These are phyloP conservation scores for Chanos chanos DNA, from an alignment of 2,797 vertebrate genomes.

Conservation along the genomic window DNA sequence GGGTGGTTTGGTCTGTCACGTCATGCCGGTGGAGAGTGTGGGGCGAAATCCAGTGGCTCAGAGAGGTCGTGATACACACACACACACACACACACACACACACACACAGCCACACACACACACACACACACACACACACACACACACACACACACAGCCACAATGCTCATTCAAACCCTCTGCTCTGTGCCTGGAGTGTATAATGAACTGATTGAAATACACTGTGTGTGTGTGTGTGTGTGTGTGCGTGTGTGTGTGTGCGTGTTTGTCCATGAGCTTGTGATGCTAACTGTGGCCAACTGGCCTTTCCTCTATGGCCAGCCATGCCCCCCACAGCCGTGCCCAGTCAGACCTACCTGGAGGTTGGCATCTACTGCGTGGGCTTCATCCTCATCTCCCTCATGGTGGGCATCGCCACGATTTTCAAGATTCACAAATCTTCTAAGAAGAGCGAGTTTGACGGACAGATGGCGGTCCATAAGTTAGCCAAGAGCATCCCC, in stretches of 20 bases:
- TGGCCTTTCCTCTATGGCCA: slow-evolving; percentile 8
- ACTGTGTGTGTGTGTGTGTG: background rate
- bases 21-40: background rate
- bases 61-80: background rate
- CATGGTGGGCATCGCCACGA: slow-evolving; percentile 76
- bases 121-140: no score
- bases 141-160: no score
- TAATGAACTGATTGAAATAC: slow-evolving; percentile 11
- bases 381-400: slow-evolving; percentile 83
- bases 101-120: no score
- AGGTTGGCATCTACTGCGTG: slow-evolving; percentile 89
- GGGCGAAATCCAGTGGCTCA: background rate
- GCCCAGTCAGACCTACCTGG: slow-evolving; percentile 76
- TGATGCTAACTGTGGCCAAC: no score
- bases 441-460: slow-evolving; percentile 84
- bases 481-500: slow-evolving; percentile 87
- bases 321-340: slow-evolving; percentile 53
- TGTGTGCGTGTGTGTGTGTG: background rate
- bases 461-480: slow-evolving; percentile 83
- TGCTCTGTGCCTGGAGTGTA: background rate
- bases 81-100: no score
- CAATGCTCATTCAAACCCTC: slow-evolving; percentile 32
- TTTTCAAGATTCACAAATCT: slow-evolving; percentile 83
- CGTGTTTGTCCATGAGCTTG: background rate
- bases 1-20: background rate